Percentiles rank a stretch among this genome's conserved stretches.
phyloP scores from a whole-genome alignment of 2,888 invertebrate species.

The Cordilura impudica region DNA sequence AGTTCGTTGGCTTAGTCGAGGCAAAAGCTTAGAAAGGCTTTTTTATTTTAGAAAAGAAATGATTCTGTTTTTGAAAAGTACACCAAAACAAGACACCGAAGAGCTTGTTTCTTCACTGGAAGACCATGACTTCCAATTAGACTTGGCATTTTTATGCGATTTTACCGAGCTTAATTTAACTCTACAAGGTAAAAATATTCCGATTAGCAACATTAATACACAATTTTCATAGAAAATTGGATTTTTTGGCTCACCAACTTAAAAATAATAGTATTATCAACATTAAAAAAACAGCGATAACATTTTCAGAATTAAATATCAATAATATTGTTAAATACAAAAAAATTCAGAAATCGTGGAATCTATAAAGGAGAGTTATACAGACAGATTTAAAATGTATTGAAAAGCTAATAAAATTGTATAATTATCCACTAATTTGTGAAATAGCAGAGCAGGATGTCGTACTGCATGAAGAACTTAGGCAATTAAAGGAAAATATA shows the following conservation, averaged over 20 bases:
- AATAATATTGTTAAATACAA: conserved; percentile 10
- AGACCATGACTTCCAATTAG: neutral
- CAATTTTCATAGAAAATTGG: conserved; percentile 2
- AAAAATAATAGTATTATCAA: conserved; percentile 22
- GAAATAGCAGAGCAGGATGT: conserved; percentile 5
- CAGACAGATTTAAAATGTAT: conserved; percentile 2
- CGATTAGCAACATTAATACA: neutral
- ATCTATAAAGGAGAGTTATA: conserved; percentile 9
- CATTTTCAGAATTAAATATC: conserved; percentile 7
- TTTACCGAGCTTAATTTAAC: neutral
- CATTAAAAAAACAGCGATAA: conserved; percentile 15
- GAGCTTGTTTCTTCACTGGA: conserved; percentile 6
- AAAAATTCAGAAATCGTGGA: conserved; percentile 16
- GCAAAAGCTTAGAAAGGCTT: conserved; percentile 18
- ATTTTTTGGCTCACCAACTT: conserved; percentile 8
- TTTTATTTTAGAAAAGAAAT: conserved; percentile 14
- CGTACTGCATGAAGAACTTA: neutral
- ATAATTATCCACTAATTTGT: conserved; percentile 1
- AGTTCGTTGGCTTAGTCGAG: conserved; percentile 8
- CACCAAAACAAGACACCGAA: neutral
- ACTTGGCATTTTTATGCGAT: conserved; percentile 5
- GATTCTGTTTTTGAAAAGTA: neutral
- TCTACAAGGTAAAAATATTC: neutral
- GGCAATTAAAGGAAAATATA: neutral
- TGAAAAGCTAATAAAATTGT: neutral